Evolutionary conservation across 1,140 invertebrate species (phyloP), one percentile per base, ranked within the genome.

Genomic region (Penaeus vannamei): DNA sequence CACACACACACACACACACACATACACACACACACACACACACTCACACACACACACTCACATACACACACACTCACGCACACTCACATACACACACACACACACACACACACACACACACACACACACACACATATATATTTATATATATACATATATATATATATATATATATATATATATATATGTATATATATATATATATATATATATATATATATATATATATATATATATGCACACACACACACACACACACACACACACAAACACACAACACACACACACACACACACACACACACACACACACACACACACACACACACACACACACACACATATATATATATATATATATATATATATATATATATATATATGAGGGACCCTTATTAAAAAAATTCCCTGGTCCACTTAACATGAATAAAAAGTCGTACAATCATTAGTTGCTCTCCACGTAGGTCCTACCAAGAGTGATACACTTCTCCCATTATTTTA

Each of bases 161-260:
- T 26, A 76, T 26, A 76, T 26, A 76, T 26, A 76, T 76, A 76
- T 76, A 76, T 76, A 76, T 76, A 76, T 76, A 76, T 76, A 76
- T 76, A 76, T 76, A 76, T 76, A 76, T 76, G 29, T 76, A 26
- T 76, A 76, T 76, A 26, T 76, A 76, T 76, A 76, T 76, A 76
- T 26, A 76, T 26, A 26, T 36, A 76, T 26, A 76, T 76, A 26
- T 26, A 29, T 76, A 76, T 29, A 76, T 76, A 76, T 76, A 76
- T 76, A 29, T 32, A 76, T 76, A 76, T 76, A 76, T 29, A 76
- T 76, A 76, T 76, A 76, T 76, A 32, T 32, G 12, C 32, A 29
- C 26, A 72, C 26, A 72, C 26, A 72, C 26, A 26, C 26, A 26
- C 26, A 72, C 26, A 72, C 29, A 69, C 29, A 69, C 19, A 69